Percentiles rank a stretch among this genome's conserved stretches.
Evolutionary conservation across 37 sponge, comb jelly and placozoan species (phyloP).

Genomic region (Halisarca cf. caerulea): DNA sequence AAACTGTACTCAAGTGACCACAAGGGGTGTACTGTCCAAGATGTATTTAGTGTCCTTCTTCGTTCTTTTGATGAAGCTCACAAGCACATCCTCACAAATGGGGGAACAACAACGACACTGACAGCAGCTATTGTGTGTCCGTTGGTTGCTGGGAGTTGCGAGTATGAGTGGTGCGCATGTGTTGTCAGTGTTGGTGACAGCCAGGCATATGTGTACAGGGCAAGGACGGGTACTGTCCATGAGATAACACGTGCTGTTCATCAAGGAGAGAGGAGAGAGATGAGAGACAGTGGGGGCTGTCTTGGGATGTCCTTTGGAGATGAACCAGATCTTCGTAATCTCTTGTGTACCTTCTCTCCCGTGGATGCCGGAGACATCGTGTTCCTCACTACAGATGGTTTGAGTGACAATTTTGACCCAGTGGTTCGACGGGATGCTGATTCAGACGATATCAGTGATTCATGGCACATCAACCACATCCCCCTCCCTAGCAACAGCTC

Average conservation of each 20-base stretch:
- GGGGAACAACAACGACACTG: slow-evolving; percentile 77
- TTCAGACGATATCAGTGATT: neutral
- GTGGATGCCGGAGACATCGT: slow-evolving; percentile 58
- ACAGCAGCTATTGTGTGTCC: slow-evolving; percentile 70
- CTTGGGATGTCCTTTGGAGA: slow-evolving; percentile 70
- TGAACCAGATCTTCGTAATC: slow-evolving; percentile 75
- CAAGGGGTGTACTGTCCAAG: slow-evolving; percentile 39
- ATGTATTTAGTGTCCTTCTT: slow-evolving; percentile 59
- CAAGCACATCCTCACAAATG: slow-evolving; percentile 60
- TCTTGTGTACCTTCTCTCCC: slow-evolving; percentile 62
- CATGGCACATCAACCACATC: neutral
- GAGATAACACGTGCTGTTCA: slow-evolving; percentile 71
- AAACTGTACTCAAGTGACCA: slow-evolving; percentile 37
- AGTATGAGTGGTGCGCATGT: slow-evolving; percentile 64
- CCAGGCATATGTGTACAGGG: slow-evolving; percentile 68
- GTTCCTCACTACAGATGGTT: slow-evolving; percentile 68
- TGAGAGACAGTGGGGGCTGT: slow-evolving; percentile 71
- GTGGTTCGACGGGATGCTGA: slow-evolving; percentile 54
- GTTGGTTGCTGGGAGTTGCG: neutral
- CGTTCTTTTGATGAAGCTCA: slow-evolving; percentile 74
- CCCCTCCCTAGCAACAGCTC: neutral
- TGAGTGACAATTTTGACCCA: slow-evolving; percentile 81
- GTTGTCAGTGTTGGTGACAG: slow-evolving; percentile 78
- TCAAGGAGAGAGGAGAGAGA: slow-evolving; percentile 52
- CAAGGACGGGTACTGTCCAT: slow-evolving; percentile 32